Base-by-base conservation (phyloP, 2,888 invertebrate genomes). In the Coelopa pilipes region DNA sequence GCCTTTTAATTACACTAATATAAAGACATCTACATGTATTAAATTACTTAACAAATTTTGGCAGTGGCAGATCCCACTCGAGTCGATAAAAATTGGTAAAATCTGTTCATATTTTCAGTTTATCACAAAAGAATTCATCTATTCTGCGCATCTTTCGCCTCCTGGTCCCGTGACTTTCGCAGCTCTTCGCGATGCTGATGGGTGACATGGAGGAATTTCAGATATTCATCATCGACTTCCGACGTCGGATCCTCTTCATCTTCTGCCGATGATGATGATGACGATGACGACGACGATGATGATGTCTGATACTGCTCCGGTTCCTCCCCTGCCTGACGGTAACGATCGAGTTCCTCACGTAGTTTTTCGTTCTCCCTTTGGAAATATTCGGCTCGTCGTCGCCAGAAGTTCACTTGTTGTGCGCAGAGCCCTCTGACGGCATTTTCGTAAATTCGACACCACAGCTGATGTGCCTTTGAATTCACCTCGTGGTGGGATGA, bases 311-410 rank as follows among this genome's bases (percentile, higher is more conserved):
- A 71, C 11, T 71, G 53, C 10, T 49, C 13, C 24, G 2, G 7
- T 21, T 45, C 12, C 10, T 46, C 59, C 13, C 15, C 59, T 10
- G 1, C 57, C 19, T 15, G 15, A 1, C 47, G 4, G 12, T 24
- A n/a, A 13, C 19, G 46, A 71, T 21, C 17, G n/a, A 71, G 21
- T 19, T 53, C 19, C 45, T n/a, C 21, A 53, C 63, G 47, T 15
- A 71, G 21, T 55, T 47, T n/a, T 19, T 63, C 71, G 49, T 71
- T 71, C 46, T 71, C 71, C 15, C 21, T 13, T 21, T 71, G 53
- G 46, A 55, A 45, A 1, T 45, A 5, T 1, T 4, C 50, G 4
- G 55, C 65, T 2, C 45, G 50, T 53, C 65, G 53, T 5, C 71
- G 71, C 65, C 63, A 71, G 19, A 46, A 65, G 13, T 65, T 24